phyloP scores from a whole-genome alignment of 2,888 invertebrate genomes.

The Philaethria dido region DNA sequence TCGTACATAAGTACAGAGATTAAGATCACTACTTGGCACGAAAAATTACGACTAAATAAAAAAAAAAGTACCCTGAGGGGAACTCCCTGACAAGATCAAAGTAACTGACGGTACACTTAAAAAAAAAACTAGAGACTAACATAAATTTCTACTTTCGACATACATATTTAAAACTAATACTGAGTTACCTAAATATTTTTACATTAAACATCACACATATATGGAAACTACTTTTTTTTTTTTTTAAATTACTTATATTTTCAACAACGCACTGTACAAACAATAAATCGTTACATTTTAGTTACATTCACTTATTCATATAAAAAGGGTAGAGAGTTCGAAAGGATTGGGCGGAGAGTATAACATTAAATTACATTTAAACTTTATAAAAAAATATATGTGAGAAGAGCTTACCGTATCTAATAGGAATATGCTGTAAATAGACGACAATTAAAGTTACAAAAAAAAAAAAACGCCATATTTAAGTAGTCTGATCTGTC shows the following conservation, averaged over 20 bases:
- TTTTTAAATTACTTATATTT: conserved; percentile 52
- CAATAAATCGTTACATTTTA: conserved; percentile 58
- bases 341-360: conserved; percentile 58
- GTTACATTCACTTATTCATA: conserved; percentile 46
- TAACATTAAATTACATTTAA: conserved; percentile 38
- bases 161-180: conserved; percentile 75
- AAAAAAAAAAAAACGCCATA: conserved; percentile 35
- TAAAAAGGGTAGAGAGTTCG: conserved; percentile 51
- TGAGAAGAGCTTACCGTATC: conserved; percentile 12
- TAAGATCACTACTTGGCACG: conserved; percentile 50
- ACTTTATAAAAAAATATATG: conserved; percentile 21
- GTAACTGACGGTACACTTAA: conserved; percentile 68
- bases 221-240: conserved; percentile 55
- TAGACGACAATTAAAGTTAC: conserved; percentile 32
- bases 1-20: conserved; percentile 43
- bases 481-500: conserved; percentile 10
- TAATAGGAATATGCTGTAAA: conserved; percentile 39
- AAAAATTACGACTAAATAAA: conserved; percentile 48
- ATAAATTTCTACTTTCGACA: conserved; percentile 75
- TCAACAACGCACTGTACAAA: conserved; percentile 71
- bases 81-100: conserved; percentile 53
- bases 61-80: conserved; percentile 54
- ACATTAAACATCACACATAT: conserved; percentile 64
- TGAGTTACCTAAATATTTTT: conserved; percentile 66
- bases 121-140: conserved; percentile 77